phyloP scores from a whole-genome alignment of 2,888 invertebrate genomes.

The Entomobrya proxima region DNA sequence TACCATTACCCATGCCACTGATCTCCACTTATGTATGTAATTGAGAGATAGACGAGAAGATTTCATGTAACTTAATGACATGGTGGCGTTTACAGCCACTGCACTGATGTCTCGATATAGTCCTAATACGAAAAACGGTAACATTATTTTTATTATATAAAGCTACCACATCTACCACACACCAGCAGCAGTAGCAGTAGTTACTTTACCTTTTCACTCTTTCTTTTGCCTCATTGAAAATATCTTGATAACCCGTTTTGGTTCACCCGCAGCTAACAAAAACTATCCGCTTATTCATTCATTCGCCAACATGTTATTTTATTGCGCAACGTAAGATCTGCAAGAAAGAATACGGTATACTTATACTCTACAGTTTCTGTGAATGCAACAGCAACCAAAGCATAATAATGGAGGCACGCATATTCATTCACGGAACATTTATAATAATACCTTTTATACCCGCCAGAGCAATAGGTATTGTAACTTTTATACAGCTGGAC shows the following conservation, averaged over 20 bases:
- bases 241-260: conserved; percentile 46
- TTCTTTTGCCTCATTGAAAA: background rate
- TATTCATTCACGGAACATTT: too few relatives aligned
- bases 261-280: background rate
- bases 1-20: conserved; percentile 39
- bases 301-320: too few relatives aligned
- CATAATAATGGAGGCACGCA: background rate
- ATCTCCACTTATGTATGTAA: conserved; percentile 59
- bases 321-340: too few relatives aligned
- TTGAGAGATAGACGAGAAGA: conserved; percentile 59
- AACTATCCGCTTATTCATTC: conserved; percentile 14
- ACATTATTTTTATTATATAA: background rate
- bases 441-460: background rate
- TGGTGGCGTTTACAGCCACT: conserved; percentile 22
- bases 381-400: background rate
- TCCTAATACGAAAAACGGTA: background rate
- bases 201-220: background rate
- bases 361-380: too few relatives aligned
- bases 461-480: too few relatives aligned
- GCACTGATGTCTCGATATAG: background rate
- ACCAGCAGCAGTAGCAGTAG: too few relatives aligned
- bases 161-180: background rate
- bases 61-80: conserved; percentile 60
- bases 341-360: too few relatives aligned
- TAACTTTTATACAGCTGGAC: background rate